Percentiles rank a stretch among this genome's conserved stretches.
Evolutionary conservation across 2,888 invertebrate species (phyloP).

Genomic region (Daptonema setosum): DNA sequence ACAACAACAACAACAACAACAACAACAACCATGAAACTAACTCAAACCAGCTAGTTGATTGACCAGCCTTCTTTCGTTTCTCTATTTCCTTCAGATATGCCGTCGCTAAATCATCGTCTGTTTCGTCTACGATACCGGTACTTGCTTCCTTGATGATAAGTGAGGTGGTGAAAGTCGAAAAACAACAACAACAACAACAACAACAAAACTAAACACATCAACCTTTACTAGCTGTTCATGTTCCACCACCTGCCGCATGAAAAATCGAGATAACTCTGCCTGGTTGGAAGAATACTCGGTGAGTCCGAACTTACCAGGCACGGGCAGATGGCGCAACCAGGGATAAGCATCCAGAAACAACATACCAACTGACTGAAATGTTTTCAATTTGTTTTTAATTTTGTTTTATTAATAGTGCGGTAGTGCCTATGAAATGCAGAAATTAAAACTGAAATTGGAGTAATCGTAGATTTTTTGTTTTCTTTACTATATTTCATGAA

Average conservation of each 20-base stretch:
- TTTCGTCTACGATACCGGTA: too few species aligned
- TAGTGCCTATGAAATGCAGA: too few species aligned
- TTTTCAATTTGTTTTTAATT: too few species aligned
- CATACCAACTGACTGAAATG: neutral
- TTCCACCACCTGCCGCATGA: neutral
- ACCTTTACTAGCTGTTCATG: neutral
- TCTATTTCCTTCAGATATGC: slow-evolving; percentile 22
- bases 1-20: too few species aligned
- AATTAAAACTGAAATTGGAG: too few species aligned
- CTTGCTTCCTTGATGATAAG: neutral
- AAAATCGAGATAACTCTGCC: neutral
- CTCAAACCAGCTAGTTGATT: slow-evolving; percentile 1
- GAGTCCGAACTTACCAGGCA: neutral
- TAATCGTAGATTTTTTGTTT: too few species aligned
- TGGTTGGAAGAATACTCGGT: neutral
- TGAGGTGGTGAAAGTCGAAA: too few species aligned
- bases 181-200: too few species aligned
- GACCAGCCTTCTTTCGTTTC: slow-evolving; percentile 9
- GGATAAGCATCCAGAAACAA: neutral
- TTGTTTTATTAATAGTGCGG: too few species aligned
- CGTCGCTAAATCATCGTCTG: neutral
- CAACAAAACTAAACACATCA: too few species aligned
- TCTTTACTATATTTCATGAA: too few species aligned
- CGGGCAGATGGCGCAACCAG: neutral
- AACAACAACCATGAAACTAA: neutral